Evolutionary conservation across 2,888 invertebrate genomes (phyloP).

Genomic region (Amitus sp.): DNA sequence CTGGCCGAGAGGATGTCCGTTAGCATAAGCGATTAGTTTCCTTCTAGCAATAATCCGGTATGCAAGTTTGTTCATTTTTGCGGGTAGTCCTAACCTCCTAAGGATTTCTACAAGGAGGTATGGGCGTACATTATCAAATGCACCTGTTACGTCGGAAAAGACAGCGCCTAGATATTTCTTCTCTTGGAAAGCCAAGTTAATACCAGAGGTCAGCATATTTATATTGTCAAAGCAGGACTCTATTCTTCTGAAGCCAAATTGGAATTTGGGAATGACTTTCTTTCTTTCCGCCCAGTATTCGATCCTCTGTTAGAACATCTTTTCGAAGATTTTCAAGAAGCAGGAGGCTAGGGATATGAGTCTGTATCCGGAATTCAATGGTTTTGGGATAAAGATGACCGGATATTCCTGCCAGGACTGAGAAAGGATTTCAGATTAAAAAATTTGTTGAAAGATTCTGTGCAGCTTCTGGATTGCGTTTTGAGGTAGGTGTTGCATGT

Average conservation of each 20-base stretch:
- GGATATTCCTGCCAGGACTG: not conserved
- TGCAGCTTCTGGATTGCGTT: not conserved
- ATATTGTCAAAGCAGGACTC: not conserved
- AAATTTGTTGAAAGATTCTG: not conserved
- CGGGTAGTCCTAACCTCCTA: not conserved
- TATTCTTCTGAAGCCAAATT: constrained; percentile 3
- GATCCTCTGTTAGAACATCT: not conserved
- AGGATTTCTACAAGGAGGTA: not conserved
- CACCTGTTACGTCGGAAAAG: constrained; percentile 11
- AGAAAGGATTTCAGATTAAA: too few species aligned
- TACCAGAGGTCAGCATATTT: not conserved
- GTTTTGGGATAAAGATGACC: not conserved
- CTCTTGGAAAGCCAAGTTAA: not conserved
- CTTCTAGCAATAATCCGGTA: not conserved
- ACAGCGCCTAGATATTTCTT: not conserved
- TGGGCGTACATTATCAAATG: constrained; percentile 10
- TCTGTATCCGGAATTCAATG: not conserved
- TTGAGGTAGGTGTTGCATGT: not conserved
- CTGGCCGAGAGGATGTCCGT: not conserved
- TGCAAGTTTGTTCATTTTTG: not conserved
- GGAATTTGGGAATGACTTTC: not conserved
- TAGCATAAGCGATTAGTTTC: not conserved
- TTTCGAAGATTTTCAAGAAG: not conserved
- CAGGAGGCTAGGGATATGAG: not conserved
- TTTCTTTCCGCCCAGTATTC: not conserved